Evolutionary conservation across 2,113 vertebrate species (phyloP).

Genomic region (Elaphurus davidianus): DNA sequence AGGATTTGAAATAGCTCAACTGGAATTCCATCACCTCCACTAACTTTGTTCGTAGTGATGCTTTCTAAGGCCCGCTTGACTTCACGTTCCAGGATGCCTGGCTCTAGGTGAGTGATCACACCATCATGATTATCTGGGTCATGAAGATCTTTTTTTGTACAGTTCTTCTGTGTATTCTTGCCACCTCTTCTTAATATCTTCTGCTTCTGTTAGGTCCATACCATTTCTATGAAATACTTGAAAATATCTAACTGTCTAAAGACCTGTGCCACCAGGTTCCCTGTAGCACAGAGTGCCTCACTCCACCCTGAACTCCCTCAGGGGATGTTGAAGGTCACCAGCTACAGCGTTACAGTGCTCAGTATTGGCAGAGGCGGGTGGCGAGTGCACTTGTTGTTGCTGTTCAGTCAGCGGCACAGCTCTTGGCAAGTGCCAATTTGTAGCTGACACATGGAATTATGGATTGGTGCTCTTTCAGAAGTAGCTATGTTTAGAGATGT

Average conservation of each 20-base stretch:
- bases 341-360: not conserved
- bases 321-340: not conserved
- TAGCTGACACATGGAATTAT: not conserved
- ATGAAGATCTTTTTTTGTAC: no score
- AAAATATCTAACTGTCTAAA: not conserved
- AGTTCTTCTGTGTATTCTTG: no score
- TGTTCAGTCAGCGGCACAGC: not conserved
- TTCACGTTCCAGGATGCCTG: no score
- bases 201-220: no score
- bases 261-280: not conserved
- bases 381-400: not conserved
- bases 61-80: no score
- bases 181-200: no score
- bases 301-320: not conserved
- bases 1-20: no score
- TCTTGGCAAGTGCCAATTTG: not conserved
- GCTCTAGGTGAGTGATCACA: no score
- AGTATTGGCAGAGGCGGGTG: not conserved
- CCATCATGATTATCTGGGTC: no score
- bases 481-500: not conserved
- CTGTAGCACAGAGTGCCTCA: not conserved
- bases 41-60: no score
- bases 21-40: no score
- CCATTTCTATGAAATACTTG: not conserved
- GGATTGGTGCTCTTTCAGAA: not conserved